Evolutionary conservation across 1,140 invertebrate species (phyloP), one percentile per base, ranked within the genome.

Genomic region (Chelonus insularis): DNA sequence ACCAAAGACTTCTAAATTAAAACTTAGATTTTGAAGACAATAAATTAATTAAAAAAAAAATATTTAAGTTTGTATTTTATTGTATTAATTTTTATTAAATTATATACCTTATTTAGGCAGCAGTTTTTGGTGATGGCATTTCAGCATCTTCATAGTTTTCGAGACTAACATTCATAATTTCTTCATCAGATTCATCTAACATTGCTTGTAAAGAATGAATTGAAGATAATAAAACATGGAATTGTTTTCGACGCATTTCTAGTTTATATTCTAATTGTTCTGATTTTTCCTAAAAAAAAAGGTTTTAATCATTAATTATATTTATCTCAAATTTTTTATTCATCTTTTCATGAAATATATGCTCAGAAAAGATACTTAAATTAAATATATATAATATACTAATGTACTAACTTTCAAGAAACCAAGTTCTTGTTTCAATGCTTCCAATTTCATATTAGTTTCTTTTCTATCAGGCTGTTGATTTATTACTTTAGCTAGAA

Each of bases 381-480:
- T n/a, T n/a, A n/a, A n/a, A n/a, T n/a, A n/a, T n/a, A n/a, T n/a
- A n/a, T n/a, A n/a, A n/a, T n/a, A n/a, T n/a, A n/a, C n/a, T n/a
- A n/a, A n/a, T n/a, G n/a, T n/a, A n/a, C n/a, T n/a, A 72, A 86
- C 85, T 76, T 87, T 84, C 20, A 90, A 72, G 55, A 72, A 78
- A 36, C 86, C 83, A 23, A 96, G 78, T 73, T 96, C 92, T 64
- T 88, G 86, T 69, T 90, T 88, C 8, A 95, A 79, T 34, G 86
- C 85, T 41, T 86, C 83, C 0, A 96, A 81, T 67, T 91, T 89
- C 62, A 88, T 82, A 64, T 90, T 86, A 1, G 94, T 96, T 64
- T 92, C 88, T 72, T 90, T 88, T 72, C 95, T 85, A 73, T 96
- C 93, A 0, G 95, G 95, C 71, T 97, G 92, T 69, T 92, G 87